Percentiles rank a stretch among this genome's conserved stretches.
Conservation (phyloP, 2,888 invertebrate genomes). For the Scrobipalpa atriplicella region DNA sequence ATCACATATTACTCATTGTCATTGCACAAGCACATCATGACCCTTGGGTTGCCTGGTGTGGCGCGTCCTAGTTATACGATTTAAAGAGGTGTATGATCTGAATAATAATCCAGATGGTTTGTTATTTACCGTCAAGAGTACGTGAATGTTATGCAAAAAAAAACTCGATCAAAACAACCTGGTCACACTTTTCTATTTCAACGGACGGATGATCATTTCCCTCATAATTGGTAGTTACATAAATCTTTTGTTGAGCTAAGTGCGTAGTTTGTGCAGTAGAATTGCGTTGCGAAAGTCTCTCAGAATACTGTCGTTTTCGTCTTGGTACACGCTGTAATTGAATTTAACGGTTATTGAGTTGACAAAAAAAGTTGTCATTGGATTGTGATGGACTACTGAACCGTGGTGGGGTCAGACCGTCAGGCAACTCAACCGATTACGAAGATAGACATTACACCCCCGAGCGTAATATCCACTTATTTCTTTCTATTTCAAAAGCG, state of each 20-base stretch:
- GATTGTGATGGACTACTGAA: conserved; percentile 61
- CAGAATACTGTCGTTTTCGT: conserved; percentile 65
- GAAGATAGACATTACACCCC: conserved; percentile 30
- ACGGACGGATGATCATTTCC: conserved; percentile 3
- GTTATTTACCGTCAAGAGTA: background rate
- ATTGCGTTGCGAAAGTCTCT: conserved; percentile 37
- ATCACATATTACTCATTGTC: conserved; percentile 29
- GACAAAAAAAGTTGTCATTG: conserved; percentile 55
- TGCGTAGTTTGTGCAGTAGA: conserved; percentile 20
- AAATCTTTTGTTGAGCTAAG: background rate
- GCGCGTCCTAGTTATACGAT: conserved; percentile 2
- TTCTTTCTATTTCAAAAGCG: conserved; percentile 24
- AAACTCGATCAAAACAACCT: conserved; percentile 10
- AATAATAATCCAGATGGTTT: background rate
- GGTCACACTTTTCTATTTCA: conserved; percentile 19
- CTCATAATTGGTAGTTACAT: conserved; percentile 1
- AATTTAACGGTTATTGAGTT: conserved; percentile 73
- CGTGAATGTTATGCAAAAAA: background rate
- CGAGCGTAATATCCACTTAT: conserved; percentile 24
- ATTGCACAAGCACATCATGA: conserved; percentile 19
- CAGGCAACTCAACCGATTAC: conserved; percentile 45
- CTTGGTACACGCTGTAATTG: conserved; percentile 68
- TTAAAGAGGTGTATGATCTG: background rate
- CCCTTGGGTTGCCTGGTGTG: conserved; percentile 16
- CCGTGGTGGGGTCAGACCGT: conserved; percentile 52